Evolutionary conservation across 1,140 invertebrate species (phyloP).

Genomic region (Physella acuta): DNA sequence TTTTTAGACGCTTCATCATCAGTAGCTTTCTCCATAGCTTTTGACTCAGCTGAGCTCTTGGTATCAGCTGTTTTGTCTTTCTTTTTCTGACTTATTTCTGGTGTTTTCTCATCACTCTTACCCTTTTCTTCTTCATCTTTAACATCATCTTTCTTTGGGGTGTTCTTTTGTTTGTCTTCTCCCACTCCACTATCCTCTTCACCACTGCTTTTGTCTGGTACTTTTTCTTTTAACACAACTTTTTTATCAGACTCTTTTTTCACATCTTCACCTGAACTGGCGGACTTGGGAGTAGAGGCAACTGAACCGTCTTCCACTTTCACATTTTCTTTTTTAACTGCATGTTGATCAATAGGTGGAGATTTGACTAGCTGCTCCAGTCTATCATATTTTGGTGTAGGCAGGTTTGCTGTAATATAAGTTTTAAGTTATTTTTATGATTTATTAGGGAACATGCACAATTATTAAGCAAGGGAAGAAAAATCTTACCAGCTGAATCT

Average conservation of each 20-base stretch:
- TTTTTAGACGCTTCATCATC: not conserved
- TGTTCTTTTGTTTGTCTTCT: no score
- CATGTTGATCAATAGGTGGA: not conserved
- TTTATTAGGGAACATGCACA: no score
- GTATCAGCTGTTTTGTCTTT: no score
- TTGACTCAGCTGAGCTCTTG: no score
- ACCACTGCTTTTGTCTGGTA: conserved; percentile 30
- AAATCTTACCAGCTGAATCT: conserved; percentile 15
- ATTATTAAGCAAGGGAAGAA: no score
- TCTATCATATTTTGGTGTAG: conserved; percentile 8
- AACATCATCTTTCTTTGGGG: conserved; percentile 13
- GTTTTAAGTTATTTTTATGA: no score
- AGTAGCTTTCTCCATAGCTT: not conserved
- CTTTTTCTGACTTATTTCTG: conserved; percentile 23
- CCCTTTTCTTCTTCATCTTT: conserved; percentile 18
- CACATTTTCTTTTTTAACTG: not conserved
- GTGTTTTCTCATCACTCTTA: not conserved
- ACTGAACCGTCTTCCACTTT: conserved; percentile 15
- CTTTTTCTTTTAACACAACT: conserved; percentile 39
- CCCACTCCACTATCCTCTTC: conserved; percentile 43
- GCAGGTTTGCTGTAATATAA: conserved; percentile 5
- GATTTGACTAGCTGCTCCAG: conserved; percentile 7
- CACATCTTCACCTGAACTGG: conserved; percentile 16
- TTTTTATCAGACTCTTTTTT: conserved; percentile 33
- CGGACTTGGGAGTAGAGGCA: no score